These are phyloP conservation scores for Morpho deidamia DNA, from an alignment of 2,888 invertebrate genomes.

Conservation along the genomic window DNA sequence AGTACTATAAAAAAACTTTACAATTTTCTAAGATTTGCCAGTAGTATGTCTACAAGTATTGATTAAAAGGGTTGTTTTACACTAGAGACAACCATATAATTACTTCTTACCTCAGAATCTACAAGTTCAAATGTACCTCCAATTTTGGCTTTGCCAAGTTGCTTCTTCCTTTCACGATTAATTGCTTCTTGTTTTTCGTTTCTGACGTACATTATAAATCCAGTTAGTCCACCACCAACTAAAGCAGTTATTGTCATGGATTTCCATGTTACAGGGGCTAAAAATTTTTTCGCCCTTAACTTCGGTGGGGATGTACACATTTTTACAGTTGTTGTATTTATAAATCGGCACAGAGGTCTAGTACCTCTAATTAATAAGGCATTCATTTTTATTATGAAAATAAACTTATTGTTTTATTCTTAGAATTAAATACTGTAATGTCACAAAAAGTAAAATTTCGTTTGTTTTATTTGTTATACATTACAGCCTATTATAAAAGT, in stretches of 20 bases:
- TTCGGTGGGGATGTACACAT: conserved; percentile 55
- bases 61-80: too few relatives aligned
- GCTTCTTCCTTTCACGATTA: conserved; percentile 86
- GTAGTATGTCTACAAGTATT: too few relatives aligned
- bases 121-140: conserved; percentile 95
- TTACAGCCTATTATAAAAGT: too few relatives aligned
- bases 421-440: neutral
- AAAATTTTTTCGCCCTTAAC: conserved; percentile 39
- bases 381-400: conserved; percentile 44
- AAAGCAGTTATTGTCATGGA: conserved; percentile 82
- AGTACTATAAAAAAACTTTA: too few relatives aligned
- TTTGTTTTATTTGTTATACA: too few relatives aligned
- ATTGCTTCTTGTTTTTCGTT: conserved; percentile 86
- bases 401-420: neutral
- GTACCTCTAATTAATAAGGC: conserved; percentile 44
- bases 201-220: conserved; percentile 87
- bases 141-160: conserved; percentile 94
- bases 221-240: conserved; percentile 82
- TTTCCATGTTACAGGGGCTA: conserved; percentile 90
- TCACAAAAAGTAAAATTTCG: too few relatives aligned
- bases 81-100: neutral
- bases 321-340: conserved; percentile 49
- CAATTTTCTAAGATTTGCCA: too few relatives aligned
- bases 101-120: conserved; percentile 74
- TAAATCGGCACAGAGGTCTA: conserved; percentile 39